Conservation (phyloP, 1,140 invertebrate genomes). For the Conus betulinus region DNA sequence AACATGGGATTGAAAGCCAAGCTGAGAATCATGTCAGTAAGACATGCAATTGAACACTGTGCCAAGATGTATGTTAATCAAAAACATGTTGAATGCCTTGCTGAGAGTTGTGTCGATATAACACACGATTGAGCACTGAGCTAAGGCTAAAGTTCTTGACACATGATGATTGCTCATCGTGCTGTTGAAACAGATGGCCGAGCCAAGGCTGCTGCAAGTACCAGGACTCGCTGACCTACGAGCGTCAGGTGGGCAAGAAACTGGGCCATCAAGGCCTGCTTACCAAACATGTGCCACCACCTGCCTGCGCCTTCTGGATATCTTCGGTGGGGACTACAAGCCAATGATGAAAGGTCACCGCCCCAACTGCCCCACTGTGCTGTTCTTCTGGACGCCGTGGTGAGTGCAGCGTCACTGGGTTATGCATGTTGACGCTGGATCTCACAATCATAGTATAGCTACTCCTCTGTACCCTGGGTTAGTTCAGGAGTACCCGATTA, state of each 20-base stretch:
- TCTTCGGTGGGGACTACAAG: conserved; percentile 72
- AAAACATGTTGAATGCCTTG: no score
- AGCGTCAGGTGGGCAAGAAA: conserved; percentile 68
- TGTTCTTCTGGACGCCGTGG: conserved; percentile 75
- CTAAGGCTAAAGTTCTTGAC: no score
- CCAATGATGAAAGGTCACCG: conserved; percentile 62
- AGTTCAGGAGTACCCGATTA: no score
- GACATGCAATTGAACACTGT: no score
- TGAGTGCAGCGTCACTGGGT: conserved; percentile 33
- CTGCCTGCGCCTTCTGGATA: conserved; percentile 69
- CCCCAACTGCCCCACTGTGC: conserved; percentile 62
- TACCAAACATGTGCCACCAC: conserved; percentile 67
- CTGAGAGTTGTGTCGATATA: no score
- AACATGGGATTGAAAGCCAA: no score
- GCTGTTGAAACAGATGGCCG: conserved; percentile 65
- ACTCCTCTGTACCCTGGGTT: no score
- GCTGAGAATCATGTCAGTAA: no score
- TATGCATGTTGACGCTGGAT: no score
- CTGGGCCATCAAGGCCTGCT: conserved; percentile 72
- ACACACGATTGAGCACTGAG: no score
- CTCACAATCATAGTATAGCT: no score
- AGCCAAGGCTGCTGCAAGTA: conserved; percentile 71
- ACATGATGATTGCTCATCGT: neutral
- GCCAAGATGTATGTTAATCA: no score
- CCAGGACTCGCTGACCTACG: conserved; percentile 67